A percentile compares a stretch with the other conserved stretches of the same genome.
These are phyloP conservation scores for Xerus inauris DNA, from an alignment of 2,113 vertebrate species.

Conservation along the genomic window DNA sequence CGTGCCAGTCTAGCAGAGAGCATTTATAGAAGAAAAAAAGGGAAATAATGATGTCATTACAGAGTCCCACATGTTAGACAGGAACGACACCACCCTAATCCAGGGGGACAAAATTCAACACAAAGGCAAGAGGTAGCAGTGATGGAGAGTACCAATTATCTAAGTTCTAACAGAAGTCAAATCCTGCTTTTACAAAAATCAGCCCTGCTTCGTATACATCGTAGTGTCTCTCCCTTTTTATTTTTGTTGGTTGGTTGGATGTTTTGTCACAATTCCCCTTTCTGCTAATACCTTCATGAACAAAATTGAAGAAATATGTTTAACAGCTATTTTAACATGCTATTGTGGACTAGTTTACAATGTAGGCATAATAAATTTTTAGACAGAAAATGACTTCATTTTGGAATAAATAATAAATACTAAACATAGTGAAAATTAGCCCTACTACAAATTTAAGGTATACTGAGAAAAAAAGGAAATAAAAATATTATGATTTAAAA, in stretches of 20 bases:
- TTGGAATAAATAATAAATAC: conserved; percentile 19
- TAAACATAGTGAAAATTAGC: not conserved
- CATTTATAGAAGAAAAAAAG: not conserved
- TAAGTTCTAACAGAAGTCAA: not conserved
- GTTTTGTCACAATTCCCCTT: not conserved
- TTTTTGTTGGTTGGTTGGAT: not conserved
- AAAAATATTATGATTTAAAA: conserved; percentile 1
- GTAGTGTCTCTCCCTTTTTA: not conserved
- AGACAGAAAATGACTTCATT: not conserved
- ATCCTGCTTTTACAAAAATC: not conserved
- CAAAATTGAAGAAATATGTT: not conserved
- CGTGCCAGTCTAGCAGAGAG: not conserved
- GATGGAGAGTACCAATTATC: not conserved
- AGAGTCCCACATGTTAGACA: not conserved
- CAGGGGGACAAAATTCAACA: not conserved
- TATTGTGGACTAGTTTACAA: not conserved
- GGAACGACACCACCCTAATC: not conserved
- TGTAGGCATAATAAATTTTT: not conserved
- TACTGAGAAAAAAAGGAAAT: not conserved
- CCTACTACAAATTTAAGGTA: not conserved
- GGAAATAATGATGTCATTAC: not conserved
- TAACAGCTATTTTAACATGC: not conserved
- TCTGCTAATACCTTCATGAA: not conserved
- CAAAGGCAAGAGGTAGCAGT: not conserved
- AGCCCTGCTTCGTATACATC: not conserved